A percentile compares a stretch with the other conserved stretches of the same genome.
Evolutionary conservation across 2,888 invertebrate genomes (phyloP).

Genomic region (Unio delphinus): DNA sequence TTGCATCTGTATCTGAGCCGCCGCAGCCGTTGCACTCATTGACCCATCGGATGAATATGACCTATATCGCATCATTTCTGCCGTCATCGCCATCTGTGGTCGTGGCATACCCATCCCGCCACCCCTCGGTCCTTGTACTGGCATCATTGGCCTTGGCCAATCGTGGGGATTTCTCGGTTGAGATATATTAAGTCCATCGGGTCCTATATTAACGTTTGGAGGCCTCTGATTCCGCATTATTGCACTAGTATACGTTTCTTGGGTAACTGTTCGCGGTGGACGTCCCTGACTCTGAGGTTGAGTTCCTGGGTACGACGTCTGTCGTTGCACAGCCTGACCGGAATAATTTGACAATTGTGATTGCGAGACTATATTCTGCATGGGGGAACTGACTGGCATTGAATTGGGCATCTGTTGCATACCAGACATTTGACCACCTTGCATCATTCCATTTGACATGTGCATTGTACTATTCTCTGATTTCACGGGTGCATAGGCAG

Average conservation of each 20-base stretch:
- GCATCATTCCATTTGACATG: slow-evolving; percentile 51
- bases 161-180: slow-evolving; percentile 73
- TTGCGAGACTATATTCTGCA: slow-evolving; percentile 29
- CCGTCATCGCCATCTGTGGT: slow-evolving; percentile 29
- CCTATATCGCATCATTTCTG: slow-evolving; percentile 72
- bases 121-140: slow-evolving; percentile 31
- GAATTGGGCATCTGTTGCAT: slow-evolving; percentile 37
- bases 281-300: slow-evolving; percentile 29
- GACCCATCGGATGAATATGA: slow-evolving; percentile 48
- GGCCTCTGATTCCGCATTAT: slow-evolving; percentile 74
- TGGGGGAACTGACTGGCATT: slow-evolving; percentile 7
- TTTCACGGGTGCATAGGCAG: slow-evolving; percentile 56
- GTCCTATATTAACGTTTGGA: slow-evolving; percentile 77
- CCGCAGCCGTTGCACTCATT: slow-evolving; percentile 20
- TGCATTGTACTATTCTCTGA: slow-evolving; percentile 45
- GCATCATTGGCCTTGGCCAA: slow-evolving; percentile 74
- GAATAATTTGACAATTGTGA: slow-evolving; percentile 32
- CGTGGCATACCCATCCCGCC: slow-evolving; percentile 18
- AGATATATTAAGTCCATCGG: slow-evolving; percentile 73
- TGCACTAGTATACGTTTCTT: slow-evolving; percentile 62
- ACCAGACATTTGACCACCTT: slow-evolving; percentile 55
- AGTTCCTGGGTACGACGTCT: slow-evolving; percentile 46
- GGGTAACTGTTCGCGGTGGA: slow-evolving; percentile 38
- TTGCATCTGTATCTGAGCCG: slow-evolving; percentile 56
- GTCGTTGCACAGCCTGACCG: slow-evolving; percentile 45